Evolutionary conservation across 1,140 invertebrate species (phyloP), one percentile per base, ranked within the genome.

Genomic region (Caligus rogercresseyi): DNA sequence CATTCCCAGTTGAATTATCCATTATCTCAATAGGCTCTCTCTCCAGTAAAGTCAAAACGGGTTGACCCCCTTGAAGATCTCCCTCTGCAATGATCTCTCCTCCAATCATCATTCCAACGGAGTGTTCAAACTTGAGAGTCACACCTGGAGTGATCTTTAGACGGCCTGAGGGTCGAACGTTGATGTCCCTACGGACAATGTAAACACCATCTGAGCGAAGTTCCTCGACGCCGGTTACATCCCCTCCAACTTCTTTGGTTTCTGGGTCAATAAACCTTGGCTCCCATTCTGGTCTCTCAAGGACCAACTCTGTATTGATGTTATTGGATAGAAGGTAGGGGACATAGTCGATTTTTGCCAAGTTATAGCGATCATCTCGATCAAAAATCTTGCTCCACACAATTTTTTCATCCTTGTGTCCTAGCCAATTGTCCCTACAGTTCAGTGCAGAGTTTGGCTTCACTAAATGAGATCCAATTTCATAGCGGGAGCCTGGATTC

Each of bases 361-460:
- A 74, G 75, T 92, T 92, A 68, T 89, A 94, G 64, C 89, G 79
- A 74, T 93, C 87, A 72, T 90, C 89, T 61, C 89, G 79, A 69
- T 92, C 85, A 71, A 94, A 93, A 4, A 94, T 72, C 15, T 70
- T 68, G 18, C 71, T 66, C 68, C 86, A 89, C 62, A 93, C 84
- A 69, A 80, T 78, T 54, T 80, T 78, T 70, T 90, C 87, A 65
- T 84, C 80, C 1, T 77, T 77, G 68, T 77, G 83, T 15, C 91
- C 89, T 65, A 97, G 79, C 86, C 90, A 98, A 70, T 98, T 98
- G 68, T 80, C 86, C 2, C 87, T 87, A 65, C 89, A 93, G 71
- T 96, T 89, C 7, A 98, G 86, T n/a, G 81, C 76, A 73, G 87
- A 84, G 67, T 89, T 92, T 69, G 95, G 93, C 71, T 96, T 91